Conservation (phyloP, 2,888 invertebrate species). For the Coecobrya sp. region DNA sequence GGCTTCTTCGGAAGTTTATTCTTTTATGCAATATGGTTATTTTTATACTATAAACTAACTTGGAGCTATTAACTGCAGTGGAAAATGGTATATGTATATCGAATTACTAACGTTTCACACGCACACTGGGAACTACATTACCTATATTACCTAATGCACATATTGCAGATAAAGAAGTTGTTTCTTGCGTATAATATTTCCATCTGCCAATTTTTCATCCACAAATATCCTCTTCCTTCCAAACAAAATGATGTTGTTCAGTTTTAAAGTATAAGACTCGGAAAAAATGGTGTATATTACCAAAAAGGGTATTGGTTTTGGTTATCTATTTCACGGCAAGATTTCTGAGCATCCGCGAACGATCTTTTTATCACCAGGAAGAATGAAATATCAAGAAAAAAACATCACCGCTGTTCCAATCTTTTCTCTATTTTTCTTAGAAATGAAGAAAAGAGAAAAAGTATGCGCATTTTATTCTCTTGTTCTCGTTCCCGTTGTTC, state of each 20-base stretch:
- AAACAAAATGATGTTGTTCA: not conserved
- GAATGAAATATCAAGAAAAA: slow-evolving; percentile 70
- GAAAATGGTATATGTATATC: not conserved
- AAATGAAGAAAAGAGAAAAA: not conserved
- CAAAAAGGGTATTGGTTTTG: slow-evolving; percentile 15
- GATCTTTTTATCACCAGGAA: slow-evolving; percentile 33
- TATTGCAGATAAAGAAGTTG: slow-evolving; percentile 29
- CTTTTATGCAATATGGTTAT: slow-evolving; percentile 21
- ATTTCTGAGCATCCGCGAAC: slow-evolving; percentile 3
- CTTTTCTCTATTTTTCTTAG: slow-evolving; percentile 3
- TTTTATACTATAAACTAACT: not conserved
- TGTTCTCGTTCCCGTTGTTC: not conserved
- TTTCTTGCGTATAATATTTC: slow-evolving; percentile 17
- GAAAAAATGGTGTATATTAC: not conserved
- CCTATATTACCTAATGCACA: not conserved
- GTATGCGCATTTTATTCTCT: slow-evolving; percentile 33
- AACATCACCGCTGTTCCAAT: slow-evolving; percentile 31
- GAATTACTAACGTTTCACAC: not conserved
- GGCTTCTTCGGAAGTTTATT: slow-evolving; percentile 53
- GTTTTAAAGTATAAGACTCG: not conserved
- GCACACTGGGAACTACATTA: slow-evolving; percentile 19
- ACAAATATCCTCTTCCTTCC: slow-evolving; percentile 48
- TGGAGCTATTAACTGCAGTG: not conserved
- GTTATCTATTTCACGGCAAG: not conserved
- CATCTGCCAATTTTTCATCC: slow-evolving; percentile 76